A percentile compares a stretch with the other conserved stretches of the same genome.
Evolutionary conservation across 2,888 invertebrate genomes (phyloP).

Genomic region (Vannuccia rotundouncinata): DNA sequence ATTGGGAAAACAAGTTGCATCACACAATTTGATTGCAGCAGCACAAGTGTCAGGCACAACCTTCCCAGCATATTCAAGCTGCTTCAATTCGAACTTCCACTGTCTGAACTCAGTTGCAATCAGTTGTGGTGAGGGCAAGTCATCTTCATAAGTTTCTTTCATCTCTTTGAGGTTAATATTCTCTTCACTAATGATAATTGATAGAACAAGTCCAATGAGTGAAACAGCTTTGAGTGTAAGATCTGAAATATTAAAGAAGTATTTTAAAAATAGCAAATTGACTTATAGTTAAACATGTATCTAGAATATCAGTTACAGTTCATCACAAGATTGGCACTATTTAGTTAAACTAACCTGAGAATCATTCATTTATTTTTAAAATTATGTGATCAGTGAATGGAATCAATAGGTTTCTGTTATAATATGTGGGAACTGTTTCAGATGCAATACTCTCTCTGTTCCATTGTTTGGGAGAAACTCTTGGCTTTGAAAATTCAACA

Average conservation of each 20-base stretch:
- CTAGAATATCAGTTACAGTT: background rate
- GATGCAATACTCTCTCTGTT: background rate
- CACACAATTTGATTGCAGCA: slow-evolving; percentile 19
- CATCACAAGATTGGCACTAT: background rate
- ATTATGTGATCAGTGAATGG: background rate
- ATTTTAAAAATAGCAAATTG: no score
- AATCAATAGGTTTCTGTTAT: background rate
- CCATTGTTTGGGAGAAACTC: background rate
- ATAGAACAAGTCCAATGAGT: background rate
- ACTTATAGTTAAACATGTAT: no score
- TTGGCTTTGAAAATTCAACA: background rate
- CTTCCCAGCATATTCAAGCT: background rate
- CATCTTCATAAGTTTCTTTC: background rate
- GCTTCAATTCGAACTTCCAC: background rate
- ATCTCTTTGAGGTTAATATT: background rate
- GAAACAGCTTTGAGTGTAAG: background rate
- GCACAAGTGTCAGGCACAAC: slow-evolving; percentile 14
- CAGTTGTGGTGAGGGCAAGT: slow-evolving; percentile 3
- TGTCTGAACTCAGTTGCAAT: slow-evolving; percentile 7
- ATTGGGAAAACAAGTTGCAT: slow-evolving; percentile 2
- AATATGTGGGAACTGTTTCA: background rate
- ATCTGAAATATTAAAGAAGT: background rate
- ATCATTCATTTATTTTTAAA: background rate
- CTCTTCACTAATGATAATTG: background rate
- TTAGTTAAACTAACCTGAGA: background rate